Base-by-base conservation (phyloP, 2,888 invertebrate species). In the Elaeidobius kamerunicus region DNA sequence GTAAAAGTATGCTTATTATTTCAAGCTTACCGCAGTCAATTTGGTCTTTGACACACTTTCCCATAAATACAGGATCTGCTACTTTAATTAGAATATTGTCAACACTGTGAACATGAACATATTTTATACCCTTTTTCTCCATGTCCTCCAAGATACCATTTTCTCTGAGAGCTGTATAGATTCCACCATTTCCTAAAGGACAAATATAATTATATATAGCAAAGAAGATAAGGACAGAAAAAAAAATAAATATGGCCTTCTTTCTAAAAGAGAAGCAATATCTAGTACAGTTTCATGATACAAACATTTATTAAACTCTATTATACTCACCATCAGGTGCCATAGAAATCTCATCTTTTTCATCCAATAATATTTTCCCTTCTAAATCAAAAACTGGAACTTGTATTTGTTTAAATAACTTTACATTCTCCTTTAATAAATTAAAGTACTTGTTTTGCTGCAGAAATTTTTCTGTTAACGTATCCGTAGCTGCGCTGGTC, bases 41-140 rank as follows among this genome's bases (percentile, higher is more conserved):
- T 55, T 84, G 80, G 65, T 91, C 89, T 35, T 51, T 53, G 14
- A 58, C 34, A 51, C 53, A 56, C 51, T 58, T 58, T 18, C 98
- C 99, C 59, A 98, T 82, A 68, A 99, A 98, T 4, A 88, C 79
- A 0, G 99, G 98, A 78, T 99, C 99, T 0, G 96, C 98, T 47
- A 99, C 93, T 80, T 94, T 95, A 15, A 95, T 91, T 11, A 99
- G 78, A 58, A 99, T 96, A 74, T 99, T 99, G 71, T 99, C 99
- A 1, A 99, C 97, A 54, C 98, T 95, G 76, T 97, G 96, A 1
- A 89, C 94, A 69, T 99, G 98, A 14, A 99, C 73, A 70, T 93
- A 95, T 57, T 85, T 78, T 5, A 99, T 82, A 3, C 90, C 91
- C 44, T 92, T 80, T 35, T 74, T 76, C 27, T 80, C 75, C 77